Base-by-base conservation (phyloP, 2,888 invertebrate species). In the Chrysodeixis includens region DNA sequence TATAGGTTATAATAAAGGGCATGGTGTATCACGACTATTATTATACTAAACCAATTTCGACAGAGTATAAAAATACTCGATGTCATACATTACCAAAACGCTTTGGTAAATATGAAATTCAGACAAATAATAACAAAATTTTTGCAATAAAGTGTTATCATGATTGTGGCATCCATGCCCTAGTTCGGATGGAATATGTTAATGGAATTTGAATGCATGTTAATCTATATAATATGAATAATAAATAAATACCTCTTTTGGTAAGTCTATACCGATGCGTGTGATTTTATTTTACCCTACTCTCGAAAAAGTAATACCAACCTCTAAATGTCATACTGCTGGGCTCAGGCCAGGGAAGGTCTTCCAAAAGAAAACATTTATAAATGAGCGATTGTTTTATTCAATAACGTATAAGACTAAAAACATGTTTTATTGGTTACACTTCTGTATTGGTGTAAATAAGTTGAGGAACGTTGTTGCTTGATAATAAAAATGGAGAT, bases 161-260 rank as follows among this genome's bases (percentile, higher is more conserved):
- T 68, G 62, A 76, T 74, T 79, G 89, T 90, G 89, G 81, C 89
- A 86, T 79, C 90, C 92, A 90, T 91, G 92, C 88, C 88, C 84
- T 83, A 76, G 84, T 87, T 90, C 86, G 84, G 89, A 88, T 87
- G 88, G 88, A 92, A 92, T 91, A 92, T 89, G 90, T 90, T 93
- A 94, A 90, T 91, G 93, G 93, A 93, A 93, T 93, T 93, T 94
- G 93, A 94, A 93, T 93, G 93, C 93, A 95, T 94, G 95, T 95
- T 94, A 94, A 93, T 92, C 93, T 92, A 90, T 90, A 90, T 91
- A 87, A 90, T 89, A 90, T 88, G 87, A 87, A 87, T 88, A 84
- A 85, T 84, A 90, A 49, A 92, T 92, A 92, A 92, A 94, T 93
- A 95, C 94, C 94, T 94, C 92, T 93, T 94, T 94, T 94, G 95